A percentile compares a stretch with the other conserved stretches of the same genome.
These are phyloP conservation scores for Caenorhabditis briggsae DNA, from an alignment of 1,140 invertebrate species.

Conservation along the genomic window DNA sequence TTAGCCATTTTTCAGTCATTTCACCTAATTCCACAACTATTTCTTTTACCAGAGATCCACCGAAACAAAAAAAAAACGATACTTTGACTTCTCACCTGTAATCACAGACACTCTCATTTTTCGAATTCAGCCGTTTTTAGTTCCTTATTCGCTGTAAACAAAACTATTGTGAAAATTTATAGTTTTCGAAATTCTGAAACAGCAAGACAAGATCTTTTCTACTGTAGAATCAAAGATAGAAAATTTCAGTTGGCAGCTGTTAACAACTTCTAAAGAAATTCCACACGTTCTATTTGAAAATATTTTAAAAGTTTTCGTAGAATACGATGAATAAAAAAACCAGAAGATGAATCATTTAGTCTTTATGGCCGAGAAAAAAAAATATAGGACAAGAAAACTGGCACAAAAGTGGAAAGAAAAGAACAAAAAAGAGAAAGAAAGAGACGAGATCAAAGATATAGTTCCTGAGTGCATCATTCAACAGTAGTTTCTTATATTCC, in stretches of 20 bases:
- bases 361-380: neutral
- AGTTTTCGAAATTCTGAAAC: slow-evolving; percentile 7
- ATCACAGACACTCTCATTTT: slow-evolving; percentile 43
- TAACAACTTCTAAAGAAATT: too few relatives aligned
- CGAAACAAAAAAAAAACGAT: neutral
- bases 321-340: neutral
- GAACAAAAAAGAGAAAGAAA: neutral
- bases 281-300: too few relatives aligned
- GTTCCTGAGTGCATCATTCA: slow-evolving; percentile 6
- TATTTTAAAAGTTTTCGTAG: neutral
- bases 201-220: neutral
- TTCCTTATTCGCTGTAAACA: slow-evolving; percentile 41
- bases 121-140: slow-evolving; percentile 11
- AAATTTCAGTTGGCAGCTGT: too few relatives aligned
- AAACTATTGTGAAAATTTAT: slow-evolving; percentile 34
- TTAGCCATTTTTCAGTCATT: neutral
- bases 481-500: neutral
- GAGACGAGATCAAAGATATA: slow-evolving; percentile 25
- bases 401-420: neutral
- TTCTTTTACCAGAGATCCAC: neutral
- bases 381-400: neutral
- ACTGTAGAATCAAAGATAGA: neutral
- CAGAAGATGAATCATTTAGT: neutral
- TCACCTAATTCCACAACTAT: too few relatives aligned
- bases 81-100: slow-evolving; percentile 49